Evolutionary conservation across 1,140 invertebrate species (phyloP).

Genomic region (Diorhabda carinulata): DNA sequence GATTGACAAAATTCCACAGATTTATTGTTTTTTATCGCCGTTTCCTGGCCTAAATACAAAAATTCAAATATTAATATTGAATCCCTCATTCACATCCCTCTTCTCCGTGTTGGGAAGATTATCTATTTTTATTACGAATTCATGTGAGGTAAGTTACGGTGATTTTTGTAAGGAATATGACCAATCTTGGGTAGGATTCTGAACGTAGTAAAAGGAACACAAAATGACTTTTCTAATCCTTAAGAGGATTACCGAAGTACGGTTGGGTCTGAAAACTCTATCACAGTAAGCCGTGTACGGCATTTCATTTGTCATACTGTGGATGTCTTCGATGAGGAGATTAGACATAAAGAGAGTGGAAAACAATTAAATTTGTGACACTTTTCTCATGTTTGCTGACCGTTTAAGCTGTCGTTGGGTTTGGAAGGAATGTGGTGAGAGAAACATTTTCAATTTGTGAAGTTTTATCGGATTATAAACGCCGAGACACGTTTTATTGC

Average conservation of each 20-base stretch:
- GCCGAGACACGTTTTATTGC: too few relatives aligned
- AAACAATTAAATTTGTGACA: not conserved
- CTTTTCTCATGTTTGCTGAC: not conserved
- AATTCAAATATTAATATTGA: too few relatives aligned
- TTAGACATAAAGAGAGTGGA: not conserved
- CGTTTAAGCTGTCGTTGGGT: not conserved
- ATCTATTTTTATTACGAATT: not conserved
- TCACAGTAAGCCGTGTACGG: not conserved
- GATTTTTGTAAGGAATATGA: not conserved
- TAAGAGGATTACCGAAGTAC: not conserved
- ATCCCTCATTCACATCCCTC: too few relatives aligned
- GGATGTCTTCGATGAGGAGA: slow-evolving; percentile 1
- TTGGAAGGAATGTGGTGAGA: too few relatives aligned
- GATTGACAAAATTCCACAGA: too few relatives aligned
- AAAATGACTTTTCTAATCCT: slow-evolving; percentile 2
- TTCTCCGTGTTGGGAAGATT: too few relatives aligned
- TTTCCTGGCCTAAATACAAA: too few relatives aligned
- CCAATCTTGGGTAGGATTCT: not conserved
- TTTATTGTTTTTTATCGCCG: too few relatives aligned
- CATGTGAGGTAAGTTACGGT: slow-evolving; percentile 1
- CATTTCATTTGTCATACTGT: slow-evolving; percentile 2
- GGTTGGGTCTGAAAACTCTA: not conserved
- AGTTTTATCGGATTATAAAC: too few relatives aligned
- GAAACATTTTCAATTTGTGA: too few relatives aligned
- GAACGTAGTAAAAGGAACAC: not conserved